phyloP scores from a whole-genome alignment of 2,797 vertebrate species.

The Dendrocincla tyrannina region DNA sequence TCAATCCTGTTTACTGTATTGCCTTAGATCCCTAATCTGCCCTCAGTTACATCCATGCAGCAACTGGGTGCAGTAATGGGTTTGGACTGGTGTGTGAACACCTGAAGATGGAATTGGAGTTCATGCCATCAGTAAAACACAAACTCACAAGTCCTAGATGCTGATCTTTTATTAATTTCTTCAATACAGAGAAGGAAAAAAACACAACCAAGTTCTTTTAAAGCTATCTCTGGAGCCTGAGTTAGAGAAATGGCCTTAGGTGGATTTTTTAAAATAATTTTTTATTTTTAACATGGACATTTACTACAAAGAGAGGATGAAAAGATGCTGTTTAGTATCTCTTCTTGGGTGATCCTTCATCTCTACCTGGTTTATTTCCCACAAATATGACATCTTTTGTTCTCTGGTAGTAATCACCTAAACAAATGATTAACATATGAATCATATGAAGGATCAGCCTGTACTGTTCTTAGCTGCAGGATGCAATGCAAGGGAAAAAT shows the following conservation, averaged over 20 bases:
- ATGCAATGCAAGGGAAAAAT: not conserved
- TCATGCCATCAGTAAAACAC: not conserved
- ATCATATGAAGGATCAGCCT: not conserved
- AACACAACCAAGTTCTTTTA: not conserved
- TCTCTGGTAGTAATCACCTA: not conserved
- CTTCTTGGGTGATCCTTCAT: not conserved
- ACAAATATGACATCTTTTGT: not conserved
- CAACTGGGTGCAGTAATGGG: not conserved
- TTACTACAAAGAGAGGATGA: conserved; percentile 16
- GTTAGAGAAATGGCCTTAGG: conserved; percentile 28
- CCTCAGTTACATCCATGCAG: not conserved
- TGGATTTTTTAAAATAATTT: not conserved
- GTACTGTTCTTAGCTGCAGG: not conserved
- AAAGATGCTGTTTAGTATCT: conserved; percentile 1
- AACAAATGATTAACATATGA: not conserved
- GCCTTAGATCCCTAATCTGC: not conserved
- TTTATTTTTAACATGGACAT: not conserved
- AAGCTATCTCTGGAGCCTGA: conserved; percentile 1
- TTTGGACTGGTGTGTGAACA: not conserved
- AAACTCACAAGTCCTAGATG: not conserved
- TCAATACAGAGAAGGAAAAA: conserved; percentile 8
- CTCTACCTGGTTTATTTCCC: not conserved
- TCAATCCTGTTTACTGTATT: not conserved
- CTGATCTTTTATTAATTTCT: conserved; percentile 55
- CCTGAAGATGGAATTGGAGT: not conserved